Evolutionary conservation across 2,797 vertebrate species (phyloP).

Genomic region (Sarcophilus harrisii): DNA sequence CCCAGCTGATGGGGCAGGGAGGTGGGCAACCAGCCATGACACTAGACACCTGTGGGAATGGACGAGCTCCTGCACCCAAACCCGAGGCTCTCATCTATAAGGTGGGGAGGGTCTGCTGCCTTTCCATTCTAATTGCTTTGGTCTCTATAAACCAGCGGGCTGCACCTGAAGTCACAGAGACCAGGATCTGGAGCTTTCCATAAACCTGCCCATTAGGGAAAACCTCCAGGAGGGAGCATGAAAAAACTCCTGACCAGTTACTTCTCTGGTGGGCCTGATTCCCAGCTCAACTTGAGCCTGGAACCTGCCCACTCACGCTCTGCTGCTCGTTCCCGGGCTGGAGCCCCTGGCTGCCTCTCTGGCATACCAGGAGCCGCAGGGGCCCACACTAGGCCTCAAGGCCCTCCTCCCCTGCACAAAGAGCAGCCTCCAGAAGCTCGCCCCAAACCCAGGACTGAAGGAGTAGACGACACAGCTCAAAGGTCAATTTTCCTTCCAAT

Average conservation of each 20-base stretch:
- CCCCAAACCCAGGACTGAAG: slow-evolving; percentile 31
- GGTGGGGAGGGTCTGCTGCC: not conserved
- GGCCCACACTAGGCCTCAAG: too few relatives aligned
- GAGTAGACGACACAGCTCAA: slow-evolving; percentile 53
- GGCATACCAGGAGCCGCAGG: slow-evolving; percentile 10
- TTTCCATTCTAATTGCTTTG: not conserved
- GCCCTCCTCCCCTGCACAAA: slow-evolving; percentile 12
- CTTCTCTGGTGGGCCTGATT: slow-evolving; percentile 41
- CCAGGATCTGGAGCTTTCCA: not conserved
- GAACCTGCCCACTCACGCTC: not conserved
- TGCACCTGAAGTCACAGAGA: not conserved
- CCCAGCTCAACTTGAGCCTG: slow-evolving; percentile 6
- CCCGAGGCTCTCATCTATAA: not conserved
- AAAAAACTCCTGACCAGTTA: slow-evolving; percentile 44
- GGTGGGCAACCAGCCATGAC: too few relatives aligned
- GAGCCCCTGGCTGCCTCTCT: slow-evolving; percentile 33
- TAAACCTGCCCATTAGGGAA: slow-evolving; percentile 36
- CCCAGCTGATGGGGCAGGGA: not conserved
- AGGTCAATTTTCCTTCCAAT: slow-evolving; percentile 60
- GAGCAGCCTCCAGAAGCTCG: not conserved
- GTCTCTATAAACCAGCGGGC: not conserved
- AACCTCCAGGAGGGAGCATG: slow-evolving; percentile 1
- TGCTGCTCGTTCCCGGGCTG: not conserved
- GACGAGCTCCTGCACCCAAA: not conserved
- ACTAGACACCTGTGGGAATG: not conserved